A percentile compares a stretch with the other conserved stretches of the same genome.
phyloP scores from a whole-genome alignment of 2,888 invertebrate species.

The Polydrusus pterygomalis region DNA sequence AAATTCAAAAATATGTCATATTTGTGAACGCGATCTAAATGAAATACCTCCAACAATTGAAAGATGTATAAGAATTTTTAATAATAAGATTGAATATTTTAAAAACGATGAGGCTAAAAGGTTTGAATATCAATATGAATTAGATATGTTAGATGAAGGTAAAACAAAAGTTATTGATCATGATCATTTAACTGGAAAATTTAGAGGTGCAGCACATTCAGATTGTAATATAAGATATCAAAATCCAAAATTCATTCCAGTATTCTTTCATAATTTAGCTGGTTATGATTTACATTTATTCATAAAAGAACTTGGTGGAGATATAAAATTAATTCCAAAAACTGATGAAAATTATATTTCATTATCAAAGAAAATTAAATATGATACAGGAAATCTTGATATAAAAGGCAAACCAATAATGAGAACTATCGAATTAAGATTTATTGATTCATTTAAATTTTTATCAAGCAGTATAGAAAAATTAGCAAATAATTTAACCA shows the following conservation, averaged over 20 bases:
- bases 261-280: background rate
- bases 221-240: conserved; percentile 3
- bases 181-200: background rate
- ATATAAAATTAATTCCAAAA: conserved; percentile 3
- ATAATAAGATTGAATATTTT: background rate
- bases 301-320: background rate
- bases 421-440: conserved; percentile 1
- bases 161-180: background rate
- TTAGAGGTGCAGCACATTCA: conserved; percentile 1
- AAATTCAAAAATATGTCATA: conserved; percentile 3
- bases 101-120: background rate
- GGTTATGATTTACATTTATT: conserved; percentile 1
- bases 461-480: background rate
- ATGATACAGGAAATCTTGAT: background rate
- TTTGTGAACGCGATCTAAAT: background rate
- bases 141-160: background rate
- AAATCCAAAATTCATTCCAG: conserved; percentile 1
- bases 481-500: conserved; percentile 3
- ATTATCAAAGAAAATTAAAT: conserved; percentile 1
- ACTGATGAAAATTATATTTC: background rate
- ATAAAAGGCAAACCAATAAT: background rate
- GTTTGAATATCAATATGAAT: background rate
- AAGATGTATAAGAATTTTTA: background rate
- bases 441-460: conserved; percentile 6
- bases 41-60: background rate